Evolutionary conservation across 2,888 invertebrate genomes (phyloP), one percentile per base, ranked within the genome.

Genomic region (Gastrophysa polygoni): DNA sequence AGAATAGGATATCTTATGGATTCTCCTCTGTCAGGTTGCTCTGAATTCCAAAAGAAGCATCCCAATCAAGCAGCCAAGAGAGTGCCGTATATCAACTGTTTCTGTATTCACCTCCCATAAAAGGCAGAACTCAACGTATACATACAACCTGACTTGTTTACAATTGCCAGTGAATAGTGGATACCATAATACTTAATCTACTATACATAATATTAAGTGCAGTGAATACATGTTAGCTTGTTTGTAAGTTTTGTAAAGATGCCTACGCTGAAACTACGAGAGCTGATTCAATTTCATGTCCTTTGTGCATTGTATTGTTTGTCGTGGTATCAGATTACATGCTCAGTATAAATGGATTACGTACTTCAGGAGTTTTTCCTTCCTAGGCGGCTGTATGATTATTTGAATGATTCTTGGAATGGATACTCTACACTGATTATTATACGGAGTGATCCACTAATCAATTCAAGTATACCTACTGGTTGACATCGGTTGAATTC

Each of bases 151-250:
- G 24, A 54, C 54, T 43, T 43, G 54, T 54, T 54, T 54, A 54
- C 49, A 57, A 57, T 20, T 47, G 20, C 8, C 21, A n/a, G 46
- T 56, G 56, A 61, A 50, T 56, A 51, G 46, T 46, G 10, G 69
- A 50, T 10, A 61, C 51, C 47, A 61, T 61, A 61, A 68, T 68
- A 72, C 69, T 68, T 69, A 71, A 75, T 73, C 68, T 70, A 58
- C 71, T 66, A 73, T 73, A 72, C 68, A 71, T 68, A 72, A 74
- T 69, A 72, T 73, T 75, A 74, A 73, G 68, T 73, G 68, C 70
- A 73, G 70, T 69, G 73, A 73, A 73, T 74, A 74, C 72, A 74
- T 68, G 72, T 72, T 74, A 66, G 67, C 73, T 74, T 70, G 74
- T 75, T 73, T 71, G 73, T 73, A 71, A 38, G 47, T 47, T 63